These are phyloP conservation scores for Chaetodon trifasciatus DNA, from an alignment of 2,797 vertebrate species.

Conservation along the genomic window DNA sequence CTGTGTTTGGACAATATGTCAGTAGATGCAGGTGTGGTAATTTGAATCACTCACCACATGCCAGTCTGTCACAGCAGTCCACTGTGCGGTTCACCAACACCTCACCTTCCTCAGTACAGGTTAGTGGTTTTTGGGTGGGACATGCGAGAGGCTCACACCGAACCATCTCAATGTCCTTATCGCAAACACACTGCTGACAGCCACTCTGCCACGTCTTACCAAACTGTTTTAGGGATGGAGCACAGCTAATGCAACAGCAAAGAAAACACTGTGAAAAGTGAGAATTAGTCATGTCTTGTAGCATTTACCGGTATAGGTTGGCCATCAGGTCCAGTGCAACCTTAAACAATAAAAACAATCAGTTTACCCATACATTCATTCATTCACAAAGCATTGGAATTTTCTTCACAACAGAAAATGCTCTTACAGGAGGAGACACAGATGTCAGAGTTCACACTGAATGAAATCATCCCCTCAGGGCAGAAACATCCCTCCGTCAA, in stretches of 20 bases:
- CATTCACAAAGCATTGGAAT: background rate
- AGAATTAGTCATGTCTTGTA: background rate
- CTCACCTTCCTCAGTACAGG: slow-evolving; percentile 78
- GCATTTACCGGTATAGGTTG: slow-evolving; percentile 81
- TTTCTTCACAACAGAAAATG: background rate
- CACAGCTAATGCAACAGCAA: background rate
- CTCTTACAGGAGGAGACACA: slow-evolving; percentile 87
- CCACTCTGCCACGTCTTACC: slow-evolving; percentile 86
- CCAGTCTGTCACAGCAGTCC: slow-evolving; percentile 84
- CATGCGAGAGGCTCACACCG: slow-evolving; percentile 80
- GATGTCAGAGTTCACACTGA: slow-evolving; percentile 70
- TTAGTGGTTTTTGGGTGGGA: background rate
- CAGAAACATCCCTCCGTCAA: slow-evolving; percentile 88
- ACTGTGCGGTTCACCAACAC: slow-evolving; percentile 54
- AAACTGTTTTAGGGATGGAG: slow-evolving; percentile 73
- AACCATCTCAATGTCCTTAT: slow-evolving; percentile 63
- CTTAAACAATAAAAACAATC: slow-evolving; percentile 69
- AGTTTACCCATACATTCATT: background rate
- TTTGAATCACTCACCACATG: slow-evolving; percentile 78
- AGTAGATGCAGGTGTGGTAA: background rate
- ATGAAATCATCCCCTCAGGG: slow-evolving; percentile 77
- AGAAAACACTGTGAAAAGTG: background rate
- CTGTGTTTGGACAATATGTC: background rate
- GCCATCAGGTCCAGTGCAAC: slow-evolving; percentile 87
- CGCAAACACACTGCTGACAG: slow-evolving; percentile 88